Conservation (phyloP, 2,888 invertebrate genomes). For the Drosophila koepferae region DNA sequence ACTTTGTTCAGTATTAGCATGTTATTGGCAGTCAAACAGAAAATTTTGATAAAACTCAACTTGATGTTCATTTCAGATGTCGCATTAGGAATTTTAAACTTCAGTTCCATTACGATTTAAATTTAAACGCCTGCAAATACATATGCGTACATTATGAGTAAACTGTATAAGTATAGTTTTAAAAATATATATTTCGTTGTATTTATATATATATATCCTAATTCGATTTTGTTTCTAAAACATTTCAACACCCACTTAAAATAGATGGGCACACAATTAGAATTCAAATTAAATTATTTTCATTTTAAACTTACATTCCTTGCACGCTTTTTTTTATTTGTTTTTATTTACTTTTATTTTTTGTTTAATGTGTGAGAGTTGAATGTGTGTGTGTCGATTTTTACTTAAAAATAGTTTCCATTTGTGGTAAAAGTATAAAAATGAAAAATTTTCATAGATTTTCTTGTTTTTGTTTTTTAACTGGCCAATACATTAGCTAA, state of each 20-base stretch:
- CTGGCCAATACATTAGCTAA: conserved; percentile 52
- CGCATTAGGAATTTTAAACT: not conserved
- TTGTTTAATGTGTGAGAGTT: conserved; percentile 23
- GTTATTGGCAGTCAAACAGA: too few species aligned
- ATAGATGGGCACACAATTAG: not conserved
- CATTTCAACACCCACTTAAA: not conserved
- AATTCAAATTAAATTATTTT: conserved; percentile 32
- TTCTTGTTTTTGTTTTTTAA: conserved; percentile 18
- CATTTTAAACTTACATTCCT: conserved; percentile 66
- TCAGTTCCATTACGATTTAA: not conserved
- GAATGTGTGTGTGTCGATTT: conserved; percentile 17
- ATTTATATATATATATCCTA: not conserved
- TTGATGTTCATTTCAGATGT: not conserved
- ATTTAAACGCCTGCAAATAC: not conserved
- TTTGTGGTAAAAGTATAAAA: conserved; percentile 22
- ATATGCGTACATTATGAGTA: too few species aligned
- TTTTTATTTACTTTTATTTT: conserved; percentile 5
- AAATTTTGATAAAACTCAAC: too few species aligned
- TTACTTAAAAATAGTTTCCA: conserved; percentile 23
- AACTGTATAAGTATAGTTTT: not conserved
- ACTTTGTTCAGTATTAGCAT: too few species aligned
- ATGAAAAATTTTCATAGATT: conserved; percentile 19
- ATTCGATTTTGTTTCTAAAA: not conserved
- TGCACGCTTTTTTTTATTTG: conserved; percentile 32
- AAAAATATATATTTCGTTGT: not conserved